Evolutionary conservation across 1,140 invertebrate species (phyloP), one percentile per base, ranked within the genome.

Genomic region (Neotoxoptera formosana): DNA sequence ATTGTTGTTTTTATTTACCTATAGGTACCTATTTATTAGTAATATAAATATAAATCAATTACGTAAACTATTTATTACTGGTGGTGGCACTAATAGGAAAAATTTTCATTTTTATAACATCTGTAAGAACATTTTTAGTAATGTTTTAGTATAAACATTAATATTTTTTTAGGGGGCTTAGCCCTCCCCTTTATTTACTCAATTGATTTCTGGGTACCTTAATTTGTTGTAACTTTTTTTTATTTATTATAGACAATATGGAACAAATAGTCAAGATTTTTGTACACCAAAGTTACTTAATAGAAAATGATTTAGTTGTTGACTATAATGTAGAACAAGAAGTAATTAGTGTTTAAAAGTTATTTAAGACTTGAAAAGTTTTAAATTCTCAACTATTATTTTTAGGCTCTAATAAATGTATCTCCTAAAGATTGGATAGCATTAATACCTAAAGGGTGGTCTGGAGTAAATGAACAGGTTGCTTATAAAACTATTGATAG

Each of bases 201-300:
- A 36, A 2, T 47, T 81, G 17, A 36, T 20, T 4, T 30, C 41
- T 86, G 34, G 21, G 21, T 36, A 47, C 51, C 51, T 21, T 20
- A 1, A 51, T 51, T 51, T 48, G 7, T 8, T 30, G 3, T 86
- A 48, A 7, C 7, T 20, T 48, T 48, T 48, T 87, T 8, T 87
- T 2, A 14, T 47, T n/a, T 53, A 34, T 36, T 36, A 25, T n/a
- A 93, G 81, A 48, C 47, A 93, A 53, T 23, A 93, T 93, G 91
- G 91, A 93, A 83, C 91, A 93, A 93, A 93, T 93, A 47, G 91
- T 93, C 48, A 93, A 93, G 81, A 84, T 93, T 83, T 93, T 93
- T 84, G 91, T 93, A 17, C 91, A 84, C 7, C 91, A 93, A 30
- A 93, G 91, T 41, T 93, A 93, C 14, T 83, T 93, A 11, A 84